Evolutionary conservation across 2,113 vertebrate genomes (phyloP).

Genomic region (Uropsilus gracilis): DNA sequence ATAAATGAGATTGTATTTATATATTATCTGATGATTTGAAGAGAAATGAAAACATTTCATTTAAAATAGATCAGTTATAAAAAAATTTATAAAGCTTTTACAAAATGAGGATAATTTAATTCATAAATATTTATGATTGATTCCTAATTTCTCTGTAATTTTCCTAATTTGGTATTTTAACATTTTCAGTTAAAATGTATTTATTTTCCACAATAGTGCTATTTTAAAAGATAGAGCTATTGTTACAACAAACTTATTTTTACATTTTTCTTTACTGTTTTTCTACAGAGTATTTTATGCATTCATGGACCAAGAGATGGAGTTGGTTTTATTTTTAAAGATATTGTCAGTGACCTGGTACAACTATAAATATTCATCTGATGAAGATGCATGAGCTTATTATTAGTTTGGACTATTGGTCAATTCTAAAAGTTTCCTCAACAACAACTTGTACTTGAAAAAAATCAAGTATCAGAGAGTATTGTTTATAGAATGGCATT

Average conservation of each 20-base stretch:
- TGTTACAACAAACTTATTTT: conserved; percentile 5
- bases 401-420: conserved; percentile 42
- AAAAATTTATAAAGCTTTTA: conserved; percentile 4
- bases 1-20: background rate
- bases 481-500: background rate
- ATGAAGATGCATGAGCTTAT: conserved; percentile 48
- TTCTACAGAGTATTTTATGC: conserved; percentile 59
- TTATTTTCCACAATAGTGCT: conserved; percentile 38
- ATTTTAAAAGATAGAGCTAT: conserved; percentile 31
- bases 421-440: conserved; percentile 65
- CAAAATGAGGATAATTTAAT: conserved; percentile 13
- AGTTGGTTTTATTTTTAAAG: conserved; percentile 60
- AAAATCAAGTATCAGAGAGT: conserved; percentile 53
- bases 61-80: conserved; percentile 42
- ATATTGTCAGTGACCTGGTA: conserved; percentile 43
- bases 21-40: conserved; percentile 36
- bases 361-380: background rate
- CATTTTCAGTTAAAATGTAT: conserved; percentile 1
- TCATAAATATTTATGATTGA: background rate
- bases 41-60: background rate
- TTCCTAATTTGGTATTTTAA: conserved; percentile 38
- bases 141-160: conserved; percentile 1
- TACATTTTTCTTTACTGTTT: conserved; percentile 58
- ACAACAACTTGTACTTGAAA: conserved; percentile 39
- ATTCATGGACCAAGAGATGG: conserved; percentile 61